phyloP scores from a whole-genome alignment of 2,888 invertebrate genomes.

The Callyntrura guangdongensis region DNA sequence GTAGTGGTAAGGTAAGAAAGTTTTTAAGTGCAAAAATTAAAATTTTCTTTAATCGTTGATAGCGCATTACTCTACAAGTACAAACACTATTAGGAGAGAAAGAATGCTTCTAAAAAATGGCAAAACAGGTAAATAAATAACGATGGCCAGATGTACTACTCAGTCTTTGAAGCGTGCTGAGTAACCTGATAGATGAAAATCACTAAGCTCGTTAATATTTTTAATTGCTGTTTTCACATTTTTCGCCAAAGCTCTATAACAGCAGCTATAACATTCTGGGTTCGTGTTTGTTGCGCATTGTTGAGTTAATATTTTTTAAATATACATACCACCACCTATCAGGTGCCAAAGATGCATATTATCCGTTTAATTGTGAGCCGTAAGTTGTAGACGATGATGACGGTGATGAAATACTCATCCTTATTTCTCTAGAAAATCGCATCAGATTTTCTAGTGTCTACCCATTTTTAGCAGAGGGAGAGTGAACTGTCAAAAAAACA shows the following conservation, averaged over 20 bases:
- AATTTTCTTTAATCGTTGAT: constrained; percentile 41
- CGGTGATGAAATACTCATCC: constrained; percentile 25
- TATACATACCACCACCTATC: too few species aligned
- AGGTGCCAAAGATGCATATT: background rate
- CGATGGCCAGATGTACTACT: constrained; percentile 70
- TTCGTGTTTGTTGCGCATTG: background rate
- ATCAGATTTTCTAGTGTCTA: background rate
- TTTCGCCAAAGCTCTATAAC: background rate
- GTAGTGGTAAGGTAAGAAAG: background rate
- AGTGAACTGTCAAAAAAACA: constrained; percentile 57
- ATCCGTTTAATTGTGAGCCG: background rate
- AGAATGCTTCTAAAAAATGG: background rate
- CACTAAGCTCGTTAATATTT: constrained; percentile 64
- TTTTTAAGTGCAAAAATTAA: constrained; percentile 33
- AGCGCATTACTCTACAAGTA: constrained; percentile 30
- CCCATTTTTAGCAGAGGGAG: constrained; percentile 56
- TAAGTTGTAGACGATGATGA: background rate
- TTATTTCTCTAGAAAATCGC: constrained; percentile 42
- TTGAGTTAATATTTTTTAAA: background rate
- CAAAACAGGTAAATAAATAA: constrained; percentile 22
- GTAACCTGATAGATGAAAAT: constrained; percentile 74
- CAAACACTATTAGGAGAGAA: background rate
- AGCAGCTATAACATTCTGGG: background rate
- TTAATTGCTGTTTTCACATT: constrained; percentile 75
- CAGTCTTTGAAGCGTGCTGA: constrained; percentile 64